These are phyloP conservation scores for Xyrauchen texanus DNA, from an alignment of 2,113 vertebrate species.

Conservation along the genomic window DNA sequence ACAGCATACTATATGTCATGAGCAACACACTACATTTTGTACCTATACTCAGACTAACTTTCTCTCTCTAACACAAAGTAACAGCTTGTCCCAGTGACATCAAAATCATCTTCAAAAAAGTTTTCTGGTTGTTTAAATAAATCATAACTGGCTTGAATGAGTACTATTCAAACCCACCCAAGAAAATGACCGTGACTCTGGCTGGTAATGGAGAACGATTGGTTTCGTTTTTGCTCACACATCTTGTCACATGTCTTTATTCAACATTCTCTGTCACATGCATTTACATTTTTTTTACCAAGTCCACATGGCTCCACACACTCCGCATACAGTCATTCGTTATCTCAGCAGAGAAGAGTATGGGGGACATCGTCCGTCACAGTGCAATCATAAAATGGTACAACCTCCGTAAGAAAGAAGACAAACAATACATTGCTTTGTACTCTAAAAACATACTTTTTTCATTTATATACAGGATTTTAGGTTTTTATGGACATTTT, in stretches of 20 bases:
- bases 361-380: no score
- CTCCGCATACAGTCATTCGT: conserved; percentile 49
- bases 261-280: conserved; percentile 67
- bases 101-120: neutral
- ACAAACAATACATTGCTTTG: no score
- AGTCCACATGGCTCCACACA: conserved; percentile 62
- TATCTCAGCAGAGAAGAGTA: conserved; percentile 45
- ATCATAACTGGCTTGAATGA: neutral
- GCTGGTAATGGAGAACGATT: neutral
- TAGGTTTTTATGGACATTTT: no score
- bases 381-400: no score
- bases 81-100: no score
- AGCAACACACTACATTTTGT: no score
- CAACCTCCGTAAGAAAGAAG: no score
- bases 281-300: conserved; percentile 59
- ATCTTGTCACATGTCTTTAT: conserved; percentile 56
- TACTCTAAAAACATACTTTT: no score
- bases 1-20: no score
- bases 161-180: neutral
- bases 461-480: no score
- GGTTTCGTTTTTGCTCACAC: conserved; percentile 7
- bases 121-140: neutral
- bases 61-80: no score
- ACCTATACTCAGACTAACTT: no score
- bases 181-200: neutral